Base-by-base conservation (phyloP, 2,113 vertebrate species). In the Cynopterus brachyotis region DNA sequence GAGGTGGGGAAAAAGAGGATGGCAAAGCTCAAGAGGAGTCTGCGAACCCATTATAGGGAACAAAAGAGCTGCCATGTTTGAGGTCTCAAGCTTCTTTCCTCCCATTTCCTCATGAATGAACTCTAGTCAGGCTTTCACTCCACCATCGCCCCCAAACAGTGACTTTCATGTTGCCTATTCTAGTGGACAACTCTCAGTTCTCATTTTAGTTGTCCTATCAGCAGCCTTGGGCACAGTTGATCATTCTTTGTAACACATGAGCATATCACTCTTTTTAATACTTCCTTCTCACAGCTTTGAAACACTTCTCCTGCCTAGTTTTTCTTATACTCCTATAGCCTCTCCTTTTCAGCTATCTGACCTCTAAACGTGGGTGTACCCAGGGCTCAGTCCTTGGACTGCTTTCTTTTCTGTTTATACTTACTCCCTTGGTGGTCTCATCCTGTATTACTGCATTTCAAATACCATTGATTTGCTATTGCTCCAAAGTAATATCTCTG, bases 1-100 rank as follows among this genome's bases (percentile, higher is more conserved):
- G 40, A 70, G 55, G 10, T 0, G 0, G 35, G 15, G 16, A 9
- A 0, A n/a, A 6, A 66, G 75, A 78, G 15, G 62, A n/a, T 24
- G 42, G n/a, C 26, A 55, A 26, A 59, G 3, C 9, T 6, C 7
- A 10, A 16, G 19, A 35, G 42, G 42, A 62, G 59, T 35, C 79
- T 8, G 16, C 12, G 85, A 59, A 64, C 50, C 16, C 62, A 1
- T 40, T 30, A 42, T 3, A 40, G 53, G 57, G 59, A 40, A 42
- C 5, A 4, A 17, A 37, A 92, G 81, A 17, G 37, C 28, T 20
- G n/a, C 47, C 19, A 57, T 13, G 22, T 76, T 60, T 32, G 22
- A 0, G 1, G 2, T 60, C 17, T 81, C 9, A 2, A 62, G 19
- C 55, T 9, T 75, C 35, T 78, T 55, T 40, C 70, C n/a, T 72